Base-by-base conservation (phyloP, 2,888 invertebrate species). In the Cetonia aurata region DNA sequence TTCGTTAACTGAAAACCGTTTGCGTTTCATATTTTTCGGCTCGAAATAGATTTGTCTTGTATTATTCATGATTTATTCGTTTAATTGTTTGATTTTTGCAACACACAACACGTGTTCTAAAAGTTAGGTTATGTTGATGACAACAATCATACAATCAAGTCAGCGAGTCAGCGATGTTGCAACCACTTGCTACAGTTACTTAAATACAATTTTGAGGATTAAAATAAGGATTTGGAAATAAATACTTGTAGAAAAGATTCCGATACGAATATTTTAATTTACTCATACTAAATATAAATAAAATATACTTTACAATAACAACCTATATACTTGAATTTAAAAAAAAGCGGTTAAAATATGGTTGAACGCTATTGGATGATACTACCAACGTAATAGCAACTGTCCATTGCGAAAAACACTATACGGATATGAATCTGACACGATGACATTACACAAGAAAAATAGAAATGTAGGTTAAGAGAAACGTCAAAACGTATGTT, bases 1-100 rank as follows among this genome's bases (percentile, higher is more conserved):
- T 46, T 66, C 66, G 12, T 69, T 69, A 1, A 66, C 53, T 15
- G 66, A 69, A 60, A 72, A 72, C 12, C 44, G 33, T 44, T 48
- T 72, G 6, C 25, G 19, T 41, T 70, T 72, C 56, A 70, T 72
- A 17, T 42, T 46, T 25, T 17, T 17, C 3, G 67, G 59, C 42
- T 67, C 48, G 3, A 10, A 3, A 17, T 65, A 50, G 0, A 12
- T 52, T 33, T n/a, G 10, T 37, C 37, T 33, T 52, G 31, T 50
- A 37, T 65, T 37, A 37, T 50, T 50, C 62, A 65, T 65, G n/a
- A 25, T 25, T 25, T 25, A 25, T 56, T 33, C 13, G 37, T 31
- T 10, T 13, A 15, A 0, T 0, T 4, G n/a, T 6, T 10, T 13
- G 4, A 37, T 37, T 56, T 37, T 10, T 10, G 37, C 37, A 10